phyloP scores from a whole-genome alignment of 2,888 invertebrate species.

The Pyrochroa serraticornis region DNA sequence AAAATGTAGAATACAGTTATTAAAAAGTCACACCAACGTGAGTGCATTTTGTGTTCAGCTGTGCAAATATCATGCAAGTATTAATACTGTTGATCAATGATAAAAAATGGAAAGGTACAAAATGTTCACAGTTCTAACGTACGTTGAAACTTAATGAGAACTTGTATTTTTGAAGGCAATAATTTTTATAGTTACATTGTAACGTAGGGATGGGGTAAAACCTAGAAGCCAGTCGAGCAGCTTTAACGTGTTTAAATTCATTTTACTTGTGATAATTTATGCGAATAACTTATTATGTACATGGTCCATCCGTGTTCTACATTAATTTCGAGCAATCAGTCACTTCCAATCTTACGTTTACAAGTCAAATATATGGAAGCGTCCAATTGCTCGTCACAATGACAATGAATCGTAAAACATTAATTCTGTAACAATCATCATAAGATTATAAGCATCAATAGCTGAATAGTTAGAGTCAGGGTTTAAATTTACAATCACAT shows the following conservation, averaged over 20 bases:
- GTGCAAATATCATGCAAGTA: conserved; percentile 37
- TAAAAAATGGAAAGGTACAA: conserved; percentile 45
- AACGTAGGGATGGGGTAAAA: conserved; percentile 30
- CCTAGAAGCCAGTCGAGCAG: conserved; percentile 17
- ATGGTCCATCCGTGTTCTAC: conserved; percentile 29
- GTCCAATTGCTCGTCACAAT: not conserved
- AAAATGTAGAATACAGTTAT: conserved; percentile 46
- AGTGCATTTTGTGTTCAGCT: conserved; percentile 50
- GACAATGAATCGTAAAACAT: conserved; percentile 13
- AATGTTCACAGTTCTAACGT: conserved; percentile 36
- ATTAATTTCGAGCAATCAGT: not conserved
- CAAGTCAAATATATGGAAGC: too few relatives aligned
- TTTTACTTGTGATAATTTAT: not conserved
- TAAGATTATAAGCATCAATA: conserved; percentile 23
- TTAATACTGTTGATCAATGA: conserved; percentile 25
- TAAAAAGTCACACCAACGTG: conserved; percentile 42
- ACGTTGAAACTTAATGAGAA: conserved; percentile 29
- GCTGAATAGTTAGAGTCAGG: not conserved
- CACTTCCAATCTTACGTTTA: too few relatives aligned
- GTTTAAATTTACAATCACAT: conserved; percentile 34
- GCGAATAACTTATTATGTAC: conserved; percentile 29
- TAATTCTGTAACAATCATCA: conserved; percentile 26
- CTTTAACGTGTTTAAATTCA: conserved; percentile 4
- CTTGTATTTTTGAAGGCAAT: conserved; percentile 35
- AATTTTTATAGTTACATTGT: conserved; percentile 12